Evolutionary conservation across 2,113 vertebrate genomes (phyloP).

Genomic region (Colinus virginianus): DNA sequence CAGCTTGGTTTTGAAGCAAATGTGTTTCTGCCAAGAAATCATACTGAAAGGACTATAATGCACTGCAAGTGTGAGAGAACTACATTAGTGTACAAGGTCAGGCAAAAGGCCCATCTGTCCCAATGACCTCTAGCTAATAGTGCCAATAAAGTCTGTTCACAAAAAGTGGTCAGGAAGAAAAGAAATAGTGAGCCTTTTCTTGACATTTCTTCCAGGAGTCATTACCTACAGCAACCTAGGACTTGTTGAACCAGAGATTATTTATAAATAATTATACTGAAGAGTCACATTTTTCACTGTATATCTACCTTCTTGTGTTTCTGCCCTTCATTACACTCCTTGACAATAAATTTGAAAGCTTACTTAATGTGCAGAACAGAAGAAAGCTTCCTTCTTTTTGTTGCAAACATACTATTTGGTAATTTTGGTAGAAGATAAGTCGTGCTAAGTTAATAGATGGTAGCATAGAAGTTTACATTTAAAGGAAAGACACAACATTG

Average conservation of each 20-base stretch:
- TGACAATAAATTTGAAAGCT: not conserved
- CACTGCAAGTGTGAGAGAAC: not conserved
- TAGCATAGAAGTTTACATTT: not conserved
- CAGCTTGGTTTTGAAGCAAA: not conserved
- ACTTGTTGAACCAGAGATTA: not conserved
- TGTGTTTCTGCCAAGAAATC: not conserved
- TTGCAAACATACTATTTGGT: not conserved
- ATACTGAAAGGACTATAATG: not conserved
- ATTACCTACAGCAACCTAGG: not conserved
- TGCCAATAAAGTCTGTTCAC: not conserved
- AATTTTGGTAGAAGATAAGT: not conserved
- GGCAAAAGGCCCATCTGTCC: not conserved
- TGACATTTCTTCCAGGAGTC: not conserved
- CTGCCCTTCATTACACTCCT: not conserved
- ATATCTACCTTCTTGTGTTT: not conserved
- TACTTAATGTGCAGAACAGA: not conserved
- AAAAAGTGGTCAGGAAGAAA: not conserved
- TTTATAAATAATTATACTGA: not conserved
- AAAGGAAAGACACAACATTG: not conserved
- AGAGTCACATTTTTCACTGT: not conserved
- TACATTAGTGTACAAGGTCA: not conserved
- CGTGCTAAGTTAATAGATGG: not conserved
- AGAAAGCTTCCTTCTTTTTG: not conserved
- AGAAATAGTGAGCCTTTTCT: not conserved
- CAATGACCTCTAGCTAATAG: not conserved